A percentile compares a stretch with the other conserved stretches of the same genome.
Evolutionary conservation across 1,140 invertebrate genomes (phyloP).

Genomic region (Scaptodrosophila lebanonensis): DNA sequence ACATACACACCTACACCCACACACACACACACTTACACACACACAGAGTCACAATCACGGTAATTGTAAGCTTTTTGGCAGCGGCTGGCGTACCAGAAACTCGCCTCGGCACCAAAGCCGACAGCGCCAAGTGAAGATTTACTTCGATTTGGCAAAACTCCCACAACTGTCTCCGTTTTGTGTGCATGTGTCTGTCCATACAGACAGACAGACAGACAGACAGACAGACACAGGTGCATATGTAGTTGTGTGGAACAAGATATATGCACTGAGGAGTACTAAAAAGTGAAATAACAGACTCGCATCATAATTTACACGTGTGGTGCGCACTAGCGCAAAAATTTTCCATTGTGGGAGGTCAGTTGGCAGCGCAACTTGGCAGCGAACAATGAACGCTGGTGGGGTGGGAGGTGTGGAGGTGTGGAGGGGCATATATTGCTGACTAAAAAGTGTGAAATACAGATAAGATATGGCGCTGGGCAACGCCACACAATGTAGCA

Average conservation of each 20-base stretch:
- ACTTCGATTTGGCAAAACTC: constrained; percentile 45
- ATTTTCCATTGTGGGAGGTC: constrained; percentile 22
- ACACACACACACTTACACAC: neutral
- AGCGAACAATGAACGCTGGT: constrained; percentile 3
- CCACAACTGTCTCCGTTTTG: constrained; percentile 20
- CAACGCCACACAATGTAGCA: constrained; percentile 30
- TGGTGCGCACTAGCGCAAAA: no score
- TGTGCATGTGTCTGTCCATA: neutral
- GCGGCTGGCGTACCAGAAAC: constrained; percentile 21
- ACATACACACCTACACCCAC: neutral
- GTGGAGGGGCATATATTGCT: neutral
- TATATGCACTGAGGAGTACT: constrained; percentile 37
- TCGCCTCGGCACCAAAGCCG: constrained; percentile 27
- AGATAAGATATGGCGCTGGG: constrained; percentile 24
- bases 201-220: no score
- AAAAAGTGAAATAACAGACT: constrained; percentile 42
- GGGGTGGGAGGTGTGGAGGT: no score
- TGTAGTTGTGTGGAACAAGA: constrained; percentile 19
- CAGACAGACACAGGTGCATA: no score
- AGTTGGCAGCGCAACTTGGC: constrained; percentile 31
- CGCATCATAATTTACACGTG: constrained; percentile 45
- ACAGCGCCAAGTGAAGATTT: constrained; percentile 45
- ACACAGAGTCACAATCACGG: constrained; percentile 34
- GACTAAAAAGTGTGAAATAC: constrained; percentile 33
- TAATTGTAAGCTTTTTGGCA: constrained; percentile 49